A percentile compares a stretch with the other conserved stretches of the same genome.
Evolutionary conservation across 1,140 invertebrate species (phyloP).

Genomic region (Plutomurus gul): DNA sequence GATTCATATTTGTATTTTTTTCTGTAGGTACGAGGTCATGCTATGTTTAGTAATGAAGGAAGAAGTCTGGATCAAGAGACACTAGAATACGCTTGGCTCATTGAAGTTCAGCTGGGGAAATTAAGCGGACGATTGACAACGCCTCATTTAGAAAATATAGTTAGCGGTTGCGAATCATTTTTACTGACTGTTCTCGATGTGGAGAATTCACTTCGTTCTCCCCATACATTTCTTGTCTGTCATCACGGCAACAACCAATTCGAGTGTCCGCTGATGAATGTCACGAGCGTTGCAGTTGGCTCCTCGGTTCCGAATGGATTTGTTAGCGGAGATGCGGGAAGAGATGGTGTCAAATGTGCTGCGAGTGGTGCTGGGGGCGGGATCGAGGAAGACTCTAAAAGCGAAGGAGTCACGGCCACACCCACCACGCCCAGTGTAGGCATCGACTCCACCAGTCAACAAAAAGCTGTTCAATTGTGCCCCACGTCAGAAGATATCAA

Average conservation of each 20-base stretch:
- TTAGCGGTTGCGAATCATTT: slow-evolving; percentile 86
- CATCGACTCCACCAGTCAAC: not conserved
- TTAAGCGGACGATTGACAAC: slow-evolving; percentile 77
- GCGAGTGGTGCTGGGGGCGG: not conserved
- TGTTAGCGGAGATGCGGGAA: too few relatives aligned
- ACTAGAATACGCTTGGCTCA: slow-evolving; percentile 93
- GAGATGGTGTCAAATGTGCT: too few relatives aligned
- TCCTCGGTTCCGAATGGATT: too few relatives aligned
- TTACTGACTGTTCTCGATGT: slow-evolving; percentile 80
- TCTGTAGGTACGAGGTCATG: slow-evolving; percentile 81
- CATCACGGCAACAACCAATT: slow-evolving; percentile 52
- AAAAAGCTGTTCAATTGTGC: slow-evolving; percentile 62
- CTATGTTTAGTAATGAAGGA: slow-evolving; percentile 94
- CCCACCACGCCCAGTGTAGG: not conserved
- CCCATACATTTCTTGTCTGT: slow-evolving; percentile 66
- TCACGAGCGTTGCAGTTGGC: not conserved
- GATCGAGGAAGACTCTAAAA: not conserved
- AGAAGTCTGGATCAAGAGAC: slow-evolving; percentile 89
- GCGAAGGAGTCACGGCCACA: not conserved
- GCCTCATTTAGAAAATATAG: slow-evolving; percentile 78
- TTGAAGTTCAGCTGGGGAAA: slow-evolving; percentile 81
- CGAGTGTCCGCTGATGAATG: slow-evolving; percentile 38
- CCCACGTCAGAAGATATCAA: slow-evolving; percentile 89
- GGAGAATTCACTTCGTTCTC: slow-evolving; percentile 80
- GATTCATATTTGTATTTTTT: not conserved